A percentile compares a stretch with the other conserved stretches of the same genome.
These are phyloP conservation scores for Mimachlamys varia DNA, from an alignment of 2,888 invertebrate genomes.

Conservation along the genomic window DNA sequence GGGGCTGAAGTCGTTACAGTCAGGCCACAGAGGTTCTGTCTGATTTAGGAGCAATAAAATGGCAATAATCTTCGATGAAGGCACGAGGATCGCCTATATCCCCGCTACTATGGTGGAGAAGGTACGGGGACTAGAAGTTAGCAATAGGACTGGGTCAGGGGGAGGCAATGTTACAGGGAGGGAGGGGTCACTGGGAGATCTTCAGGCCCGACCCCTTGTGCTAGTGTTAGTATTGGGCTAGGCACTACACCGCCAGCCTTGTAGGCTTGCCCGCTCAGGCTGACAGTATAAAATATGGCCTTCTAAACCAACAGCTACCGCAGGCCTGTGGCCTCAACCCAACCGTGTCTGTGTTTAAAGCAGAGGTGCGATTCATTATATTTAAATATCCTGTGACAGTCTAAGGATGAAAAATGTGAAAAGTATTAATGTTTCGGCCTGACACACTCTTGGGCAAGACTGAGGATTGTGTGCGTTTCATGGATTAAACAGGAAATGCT, in stretches of 20 bases:
- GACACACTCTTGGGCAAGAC: constrained; percentile 19
- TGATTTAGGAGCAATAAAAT: constrained; percentile 17
- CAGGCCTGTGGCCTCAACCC: background rate
- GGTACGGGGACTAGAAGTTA: constrained; percentile 2
- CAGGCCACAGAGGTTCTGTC: background rate
- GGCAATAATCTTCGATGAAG: background rate
- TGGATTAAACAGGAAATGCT: constrained; percentile 18
- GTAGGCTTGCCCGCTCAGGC: background rate
- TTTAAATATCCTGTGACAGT: constrained; percentile 1
- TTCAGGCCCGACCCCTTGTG: background rate
- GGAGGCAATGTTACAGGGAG: background rate
- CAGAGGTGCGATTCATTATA: background rate
- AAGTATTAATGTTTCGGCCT: constrained; percentile 16
- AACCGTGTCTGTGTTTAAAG: constrained; percentile 31
- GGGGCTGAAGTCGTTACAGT: background rate
- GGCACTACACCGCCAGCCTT: background rate
- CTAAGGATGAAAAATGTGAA: constrained; percentile 34
- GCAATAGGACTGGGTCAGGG: background rate
- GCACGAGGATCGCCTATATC: background rate
- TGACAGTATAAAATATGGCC: constrained; percentile 36
- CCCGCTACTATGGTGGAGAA: background rate
- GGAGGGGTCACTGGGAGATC: background rate
- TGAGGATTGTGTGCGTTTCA: background rate
- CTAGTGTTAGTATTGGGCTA: constrained; percentile 22
- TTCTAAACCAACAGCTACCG: background rate